Percentiles rank a stretch among this genome's conserved stretches.
phyloP scores from a whole-genome alignment of 2,113 vertebrate genomes.

The Phalacrocorax carbo region DNA sequence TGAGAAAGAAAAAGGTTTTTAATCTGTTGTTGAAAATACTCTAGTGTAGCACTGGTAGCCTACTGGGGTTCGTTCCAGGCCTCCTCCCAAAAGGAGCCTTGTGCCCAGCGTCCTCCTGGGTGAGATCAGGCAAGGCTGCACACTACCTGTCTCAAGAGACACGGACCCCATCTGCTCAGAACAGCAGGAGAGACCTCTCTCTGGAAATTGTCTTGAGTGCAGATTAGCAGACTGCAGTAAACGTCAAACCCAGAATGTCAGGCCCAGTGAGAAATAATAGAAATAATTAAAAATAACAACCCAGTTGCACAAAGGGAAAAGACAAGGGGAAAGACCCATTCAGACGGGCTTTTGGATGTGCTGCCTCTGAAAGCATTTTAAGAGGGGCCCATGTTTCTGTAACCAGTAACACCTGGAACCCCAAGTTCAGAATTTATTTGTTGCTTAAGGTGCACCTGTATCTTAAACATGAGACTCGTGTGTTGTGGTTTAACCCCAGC shows the following conservation, averaged over 20 bases:
- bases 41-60: not conserved
- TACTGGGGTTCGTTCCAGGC: not conserved
- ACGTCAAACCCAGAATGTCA: not conserved
- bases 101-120: not conserved
- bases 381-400: not conserved
- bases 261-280: not conserved
- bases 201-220: not conserved
- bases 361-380: not conserved
- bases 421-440: not conserved
- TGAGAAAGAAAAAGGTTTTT: not conserved
- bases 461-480: not conserved
- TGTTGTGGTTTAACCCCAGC: too few species aligned
- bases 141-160: not conserved
- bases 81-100: not conserved
- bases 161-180: not conserved
- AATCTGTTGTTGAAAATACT: slow-evolving; percentile 25
- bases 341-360: not conserved
- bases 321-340: not conserved
- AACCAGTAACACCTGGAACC: not conserved
- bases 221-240: not conserved
- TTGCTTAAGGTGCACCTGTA: not conserved
- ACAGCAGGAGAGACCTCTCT: not conserved
- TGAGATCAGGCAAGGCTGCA: not conserved
- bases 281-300: not conserved
- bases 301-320: not conserved